These are phyloP conservation scores for Gonocerus acuteangulatus DNA, from an alignment of 2,888 invertebrate species.

Conservation along the genomic window DNA sequence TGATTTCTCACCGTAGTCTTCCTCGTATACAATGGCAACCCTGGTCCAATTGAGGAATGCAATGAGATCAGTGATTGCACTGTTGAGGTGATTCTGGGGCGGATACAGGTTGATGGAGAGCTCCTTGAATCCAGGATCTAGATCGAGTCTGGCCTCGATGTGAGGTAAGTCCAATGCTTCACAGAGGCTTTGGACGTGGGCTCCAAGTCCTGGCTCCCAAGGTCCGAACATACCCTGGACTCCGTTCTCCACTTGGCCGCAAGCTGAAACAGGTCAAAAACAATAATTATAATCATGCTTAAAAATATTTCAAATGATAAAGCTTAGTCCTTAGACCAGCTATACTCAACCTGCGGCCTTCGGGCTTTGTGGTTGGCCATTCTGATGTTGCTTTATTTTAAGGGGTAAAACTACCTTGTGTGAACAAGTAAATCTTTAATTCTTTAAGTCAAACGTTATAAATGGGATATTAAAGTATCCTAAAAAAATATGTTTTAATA, in stretches of 20 bases:
- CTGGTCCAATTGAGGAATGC: slow-evolving; percentile 85
- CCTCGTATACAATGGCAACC: slow-evolving; percentile 88
- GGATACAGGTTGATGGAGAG: slow-evolving; percentile 87
- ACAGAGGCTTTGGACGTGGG: slow-evolving; percentile 81
- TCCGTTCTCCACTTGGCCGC: slow-evolving; percentile 72
- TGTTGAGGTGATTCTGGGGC: slow-evolving; percentile 69
- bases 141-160: slow-evolving; percentile 65
- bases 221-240: slow-evolving; percentile 84
- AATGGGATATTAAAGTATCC: too few relatives aligned
- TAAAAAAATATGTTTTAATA: too few relatives aligned
- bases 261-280: slow-evolving; percentile 56
- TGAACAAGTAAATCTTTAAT: too few relatives aligned
- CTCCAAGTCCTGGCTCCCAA: slow-evolving; percentile 70
- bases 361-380: too few relatives aligned
- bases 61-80: slow-evolving; percentile 78
- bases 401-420: too few relatives aligned
- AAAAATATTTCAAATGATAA: too few relatives aligned
- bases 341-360: too few relatives aligned
- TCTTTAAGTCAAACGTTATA: too few relatives aligned
- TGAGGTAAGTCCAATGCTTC: slow-evolving; percentile 85
- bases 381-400: too few relatives aligned
- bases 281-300: too few relatives aligned
- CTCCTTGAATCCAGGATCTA: slow-evolving; percentile 56
- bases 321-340: too few relatives aligned
- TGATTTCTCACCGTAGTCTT: slow-evolving; percentile 65